Base-by-base conservation (phyloP, 2,113 vertebrate genomes). In the Sylvia atricapilla region DNA sequence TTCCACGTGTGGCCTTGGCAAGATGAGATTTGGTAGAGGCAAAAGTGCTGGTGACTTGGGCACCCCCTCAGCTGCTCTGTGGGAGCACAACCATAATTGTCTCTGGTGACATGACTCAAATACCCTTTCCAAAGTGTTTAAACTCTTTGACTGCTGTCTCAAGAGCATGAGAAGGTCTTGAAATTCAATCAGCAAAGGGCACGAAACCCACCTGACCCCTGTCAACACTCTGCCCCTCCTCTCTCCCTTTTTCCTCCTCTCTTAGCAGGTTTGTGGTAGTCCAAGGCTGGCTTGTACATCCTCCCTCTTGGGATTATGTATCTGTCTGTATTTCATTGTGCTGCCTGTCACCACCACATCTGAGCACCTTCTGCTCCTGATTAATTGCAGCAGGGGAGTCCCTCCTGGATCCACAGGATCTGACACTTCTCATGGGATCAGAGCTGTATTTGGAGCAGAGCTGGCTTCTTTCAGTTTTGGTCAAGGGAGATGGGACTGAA, bases 131-230 rank as follows among this genome's bases (percentile, higher is more conserved):
- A 81, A 69, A 80, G 75, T 53, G 66, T 63, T 89, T 84, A 70
- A 90, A 70, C 72, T 84, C 88, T 83, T 23, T n/a, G 56, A n/a
- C 60, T n/a, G 52, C 49, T 84, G 93, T 81, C 84, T 95, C 41
- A 52, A 59, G 80, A 91, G 77, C 8, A 0, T 44, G 53, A 84
- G 64, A 39, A 92, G 68, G 69, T 90, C 87, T 84, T 91, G 91
- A 93, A 95, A 91, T 96, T 89, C 83, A 84, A 72, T 85, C 83
- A 86, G 72, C 1, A 4, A 79, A 95, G 75, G 83, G 79, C 90
- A 68, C 31, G 15, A 86, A 94, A 47, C 68, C 60, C 64, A 55
- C 89, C 83, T 92, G 85, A 96, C 88, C 88, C 68, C 76, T 89
- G 85, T 96, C 85, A 88, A 19, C 66, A 68, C 90, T 35, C 82